phyloP scores from a whole-genome alignment of 2,113 vertebrate genomes.

The Solea solea region DNA sequence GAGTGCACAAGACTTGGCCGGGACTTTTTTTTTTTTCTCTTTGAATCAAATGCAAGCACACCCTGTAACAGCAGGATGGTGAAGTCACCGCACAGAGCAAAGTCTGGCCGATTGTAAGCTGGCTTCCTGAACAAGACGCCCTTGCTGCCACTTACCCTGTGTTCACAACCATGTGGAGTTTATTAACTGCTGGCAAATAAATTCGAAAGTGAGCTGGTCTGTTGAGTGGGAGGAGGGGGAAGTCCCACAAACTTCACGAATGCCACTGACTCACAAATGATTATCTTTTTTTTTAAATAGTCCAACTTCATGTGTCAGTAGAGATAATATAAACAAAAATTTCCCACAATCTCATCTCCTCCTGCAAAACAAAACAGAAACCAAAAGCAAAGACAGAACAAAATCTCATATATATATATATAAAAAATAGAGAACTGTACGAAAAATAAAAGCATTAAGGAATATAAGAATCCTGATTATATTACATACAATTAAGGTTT shows the following conservation, averaged over 20 bases:
- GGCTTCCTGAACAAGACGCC: conserved; percentile 43
- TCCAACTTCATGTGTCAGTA: neutral
- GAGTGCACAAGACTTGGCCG: conserved; percentile 36
- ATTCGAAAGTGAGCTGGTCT: conserved; percentile 19
- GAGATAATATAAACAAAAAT: neutral
- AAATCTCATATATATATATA: too few relatives aligned
- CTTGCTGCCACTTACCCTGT: conserved; percentile 20
- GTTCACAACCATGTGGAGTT: conserved; percentile 43
- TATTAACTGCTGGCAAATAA: conserved; percentile 42
- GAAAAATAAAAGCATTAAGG: too few relatives aligned
- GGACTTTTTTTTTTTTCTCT: conserved; percentile 33
- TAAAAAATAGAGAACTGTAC: too few relatives aligned
- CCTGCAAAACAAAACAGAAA: too few relatives aligned
- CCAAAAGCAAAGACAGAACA: too few relatives aligned
- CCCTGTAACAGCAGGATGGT: conserved; percentile 25
- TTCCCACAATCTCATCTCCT: too few relatives aligned
- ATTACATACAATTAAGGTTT: too few relatives aligned
- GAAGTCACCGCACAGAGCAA: conserved; percentile 61
- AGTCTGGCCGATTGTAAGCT: conserved; percentile 48
- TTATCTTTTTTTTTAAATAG: neutral
- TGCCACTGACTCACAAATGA: conserved; percentile 35
- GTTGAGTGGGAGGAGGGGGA: conserved; percentile 35
- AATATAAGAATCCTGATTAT: too few relatives aligned
- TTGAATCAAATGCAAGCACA: conserved; percentile 57
- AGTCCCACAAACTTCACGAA: conserved; percentile 17